phyloP scores from a whole-genome alignment of 2,113 vertebrate species.

The Benitochromis conjunctus region DNA sequence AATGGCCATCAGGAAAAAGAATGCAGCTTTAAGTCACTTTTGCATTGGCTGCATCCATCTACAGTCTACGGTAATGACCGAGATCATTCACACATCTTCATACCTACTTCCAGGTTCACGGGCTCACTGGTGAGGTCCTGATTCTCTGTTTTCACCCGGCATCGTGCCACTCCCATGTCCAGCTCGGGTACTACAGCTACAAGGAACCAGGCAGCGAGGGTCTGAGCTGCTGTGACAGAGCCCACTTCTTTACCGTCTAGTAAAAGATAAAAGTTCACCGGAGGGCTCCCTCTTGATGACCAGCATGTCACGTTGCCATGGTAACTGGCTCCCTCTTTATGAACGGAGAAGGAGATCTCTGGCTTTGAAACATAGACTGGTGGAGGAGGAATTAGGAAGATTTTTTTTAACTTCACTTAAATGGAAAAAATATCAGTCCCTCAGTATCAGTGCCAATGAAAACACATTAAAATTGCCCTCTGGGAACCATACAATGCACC shows the following conservation, averaged over 20 bases:
- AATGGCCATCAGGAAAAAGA: accelerated
- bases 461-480: not conserved
- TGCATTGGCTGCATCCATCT: not conserved
- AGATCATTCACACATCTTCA: not conserved
- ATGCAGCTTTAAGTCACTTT: not conserved
- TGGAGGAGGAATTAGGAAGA: not conserved
- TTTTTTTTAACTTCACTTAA: accelerated
- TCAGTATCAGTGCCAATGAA: not conserved
- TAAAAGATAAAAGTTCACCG: conserved; percentile 62
- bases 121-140: conserved; percentile 53
- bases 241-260: conserved; percentile 19
- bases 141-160: conserved; percentile 48
- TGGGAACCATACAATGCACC: not conserved
- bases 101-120: conserved; percentile 70
- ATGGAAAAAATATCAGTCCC: accelerated
- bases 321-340: conserved; percentile 17
- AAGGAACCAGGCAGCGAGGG: conserved; percentile 59
- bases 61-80: not conserved
- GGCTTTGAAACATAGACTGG: conserved; percentile 69
- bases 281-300: conserved; percentile 66
- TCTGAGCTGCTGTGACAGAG: not conserved
- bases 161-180: conserved; percentile 50
- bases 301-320: conserved; percentile 66
- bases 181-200: conserved; percentile 22
- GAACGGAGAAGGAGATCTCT: conserved; percentile 55